Evolutionary conservation across 2,797 vertebrate species (phyloP).

Genomic region (Anguilla obscura): DNA sequence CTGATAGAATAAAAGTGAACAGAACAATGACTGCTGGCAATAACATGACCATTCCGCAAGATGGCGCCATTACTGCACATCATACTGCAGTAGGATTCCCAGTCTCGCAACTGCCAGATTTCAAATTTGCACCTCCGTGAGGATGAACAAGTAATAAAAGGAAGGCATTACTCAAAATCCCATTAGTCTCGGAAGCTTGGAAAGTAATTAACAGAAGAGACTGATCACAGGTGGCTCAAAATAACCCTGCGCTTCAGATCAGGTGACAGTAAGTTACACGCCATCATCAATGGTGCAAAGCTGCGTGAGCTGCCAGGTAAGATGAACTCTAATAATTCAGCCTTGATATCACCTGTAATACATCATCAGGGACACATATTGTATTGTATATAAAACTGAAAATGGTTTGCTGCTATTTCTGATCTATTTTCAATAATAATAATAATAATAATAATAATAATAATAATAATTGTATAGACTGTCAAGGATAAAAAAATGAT

Average conservation of each 20-base stretch:
- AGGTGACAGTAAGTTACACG: neutral
- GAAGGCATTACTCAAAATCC: neutral
- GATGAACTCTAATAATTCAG: neutral
- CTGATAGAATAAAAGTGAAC: neutral
- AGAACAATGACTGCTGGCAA: neutral
- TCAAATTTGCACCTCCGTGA: neutral
- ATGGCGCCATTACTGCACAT: conserved; percentile 20
- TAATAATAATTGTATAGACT: neutral
- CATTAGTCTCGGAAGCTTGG: neutral
- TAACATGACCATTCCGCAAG: neutral
- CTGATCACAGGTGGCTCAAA: neutral
- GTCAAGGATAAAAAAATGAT: neutral
- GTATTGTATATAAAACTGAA: neutral
- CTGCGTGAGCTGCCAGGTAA: neutral
- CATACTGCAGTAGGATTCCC: neutral
- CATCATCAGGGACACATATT: neutral
- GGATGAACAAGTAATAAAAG: neutral
- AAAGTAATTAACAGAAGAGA: neutral
- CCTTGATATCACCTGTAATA: neutral
- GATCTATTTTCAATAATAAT: neutral
- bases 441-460: neutral
- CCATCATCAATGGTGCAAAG: neutral
- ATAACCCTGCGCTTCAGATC: neutral
- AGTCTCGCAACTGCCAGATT: neutral
- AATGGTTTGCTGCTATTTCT: neutral